These are phyloP conservation scores for Pseudomyrmex concolor DNA, from an alignment of 1,140 invertebrate genomes.

Conservation along the genomic window DNA sequence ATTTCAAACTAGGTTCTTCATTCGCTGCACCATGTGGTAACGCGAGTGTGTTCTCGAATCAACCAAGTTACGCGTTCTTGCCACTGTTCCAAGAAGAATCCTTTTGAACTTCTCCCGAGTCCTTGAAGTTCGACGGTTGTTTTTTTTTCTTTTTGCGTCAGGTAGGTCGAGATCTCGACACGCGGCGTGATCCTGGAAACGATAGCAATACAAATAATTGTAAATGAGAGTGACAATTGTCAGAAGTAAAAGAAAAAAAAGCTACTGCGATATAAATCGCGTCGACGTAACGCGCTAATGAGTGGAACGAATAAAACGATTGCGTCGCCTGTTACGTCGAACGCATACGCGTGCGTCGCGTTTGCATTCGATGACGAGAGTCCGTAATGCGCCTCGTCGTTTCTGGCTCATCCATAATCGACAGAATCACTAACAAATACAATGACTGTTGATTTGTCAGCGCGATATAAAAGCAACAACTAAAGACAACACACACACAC, in stretches of 20 bases:
- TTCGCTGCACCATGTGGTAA: too few species aligned
- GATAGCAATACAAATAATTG: background rate
- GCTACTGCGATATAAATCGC: constrained; percentile 1
- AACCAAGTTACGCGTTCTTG: background rate
- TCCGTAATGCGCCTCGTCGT: constrained; percentile 11
- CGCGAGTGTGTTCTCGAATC: background rate
- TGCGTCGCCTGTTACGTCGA: constrained; percentile 18
- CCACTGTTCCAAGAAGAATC: too few species aligned
- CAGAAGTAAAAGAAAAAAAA: background rate
- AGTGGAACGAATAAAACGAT: constrained; percentile 22
- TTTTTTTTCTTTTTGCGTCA: background rate
- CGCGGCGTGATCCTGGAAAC: constrained; percentile 42
- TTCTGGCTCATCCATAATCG: constrained; percentile 30
- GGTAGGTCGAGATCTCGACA: constrained; percentile 23
- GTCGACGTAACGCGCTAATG: constrained; percentile 40
- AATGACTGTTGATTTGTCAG: constrained; percentile 15
- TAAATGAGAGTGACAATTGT: constrained; percentile 18
- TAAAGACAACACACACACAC: too few species aligned
- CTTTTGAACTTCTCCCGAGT: background rate
- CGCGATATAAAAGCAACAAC: background rate
- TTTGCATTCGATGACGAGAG: constrained; percentile 20
- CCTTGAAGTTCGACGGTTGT: constrained; percentile 17
- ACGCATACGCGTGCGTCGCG: constrained; percentile 8
- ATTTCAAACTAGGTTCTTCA: too few species aligned
- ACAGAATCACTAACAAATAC: constrained; percentile 24